Percentiles rank a stretch among this genome's conserved stretches.
Conservation (phyloP, 1,140 invertebrate species). For the Halyomorpha halys region DNA sequence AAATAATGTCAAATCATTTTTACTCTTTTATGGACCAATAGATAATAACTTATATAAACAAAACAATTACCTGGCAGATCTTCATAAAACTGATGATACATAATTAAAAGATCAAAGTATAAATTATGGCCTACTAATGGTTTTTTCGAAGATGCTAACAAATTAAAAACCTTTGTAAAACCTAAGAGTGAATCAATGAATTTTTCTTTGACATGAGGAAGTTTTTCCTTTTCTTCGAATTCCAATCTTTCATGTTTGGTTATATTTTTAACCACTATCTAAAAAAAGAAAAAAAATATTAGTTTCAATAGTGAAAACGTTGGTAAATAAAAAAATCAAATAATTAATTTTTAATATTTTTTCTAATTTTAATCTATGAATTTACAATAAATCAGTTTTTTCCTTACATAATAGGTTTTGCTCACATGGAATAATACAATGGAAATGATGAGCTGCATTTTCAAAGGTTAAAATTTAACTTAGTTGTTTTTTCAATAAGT, state of each 20-base stretch:
- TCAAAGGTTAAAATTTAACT: not conserved
- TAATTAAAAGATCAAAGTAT: conserved; percentile 55
- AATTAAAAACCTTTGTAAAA: conserved; percentile 54
- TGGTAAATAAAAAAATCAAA: not conserved
- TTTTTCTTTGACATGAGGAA: conserved; percentile 32
- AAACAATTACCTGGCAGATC: conserved; percentile 45
- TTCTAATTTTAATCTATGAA: too few relatives aligned
- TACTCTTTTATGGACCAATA: not conserved
- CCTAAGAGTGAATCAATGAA: conserved; percentile 47
- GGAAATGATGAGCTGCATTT: not conserved
- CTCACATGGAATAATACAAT: not conserved
- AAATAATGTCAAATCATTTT: not conserved
- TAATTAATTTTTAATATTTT: too few relatives aligned
- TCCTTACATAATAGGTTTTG: too few relatives aligned
- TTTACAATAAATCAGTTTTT: too few relatives aligned
- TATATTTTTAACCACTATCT: conserved; percentile 38
- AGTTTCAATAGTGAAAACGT: not conserved
- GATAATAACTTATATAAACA: conserved; percentile 1
- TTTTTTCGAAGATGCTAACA: conserved; percentile 47
- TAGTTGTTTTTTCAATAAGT: too few relatives aligned
- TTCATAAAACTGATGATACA: conserved; percentile 60
- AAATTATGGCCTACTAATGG: conserved; percentile 67
- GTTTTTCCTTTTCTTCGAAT: conserved; percentile 38
- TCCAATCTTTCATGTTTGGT: conserved; percentile 29
- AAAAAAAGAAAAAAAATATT: conserved; percentile 23